Conservation (phyloP, 2,113 vertebrate genomes). For the Raphicerus campestris region DNA sequence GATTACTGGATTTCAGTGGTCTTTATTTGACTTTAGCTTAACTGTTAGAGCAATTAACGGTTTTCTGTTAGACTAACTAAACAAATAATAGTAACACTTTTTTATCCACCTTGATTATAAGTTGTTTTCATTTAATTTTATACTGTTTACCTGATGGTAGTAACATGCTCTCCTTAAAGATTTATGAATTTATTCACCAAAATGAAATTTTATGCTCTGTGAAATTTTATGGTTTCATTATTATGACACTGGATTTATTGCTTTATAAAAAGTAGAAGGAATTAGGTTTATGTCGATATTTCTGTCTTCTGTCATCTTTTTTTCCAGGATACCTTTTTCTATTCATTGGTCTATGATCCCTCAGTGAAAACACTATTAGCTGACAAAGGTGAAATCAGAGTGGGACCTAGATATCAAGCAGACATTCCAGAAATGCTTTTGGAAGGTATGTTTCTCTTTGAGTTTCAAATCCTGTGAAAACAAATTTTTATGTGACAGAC, state of each 20-base stretch:
- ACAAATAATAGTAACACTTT: neutral
- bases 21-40: neutral
- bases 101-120: slow-evolving; percentile 3
- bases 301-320: slow-evolving; percentile 8
- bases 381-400: slow-evolving; percentile 97
- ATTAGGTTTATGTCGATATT: neutral
- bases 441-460: slow-evolving; percentile 83
- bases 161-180: neutral
- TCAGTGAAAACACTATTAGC: slow-evolving; percentile 96
- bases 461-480: neutral
- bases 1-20: neutral
- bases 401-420: slow-evolving; percentile 97
- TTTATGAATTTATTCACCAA: slow-evolving; percentile 27
- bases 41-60: neutral
- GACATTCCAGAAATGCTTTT: slow-evolving; percentile 96
- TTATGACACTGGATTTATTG: neutral
- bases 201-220: neutral
- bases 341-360: slow-evolving; percentile 97
- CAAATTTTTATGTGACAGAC: neutral
- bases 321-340: slow-evolving; percentile 95
- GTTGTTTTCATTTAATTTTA: neutral
- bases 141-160: neutral
- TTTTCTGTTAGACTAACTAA: slow-evolving; percentile 46
- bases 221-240: neutral
- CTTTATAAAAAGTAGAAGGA: neutral